Percentiles rank a stretch among this genome's conserved stretches.
phyloP scores from a whole-genome alignment of 2,797 vertebrate species.

The Clarias fuscus region DNA sequence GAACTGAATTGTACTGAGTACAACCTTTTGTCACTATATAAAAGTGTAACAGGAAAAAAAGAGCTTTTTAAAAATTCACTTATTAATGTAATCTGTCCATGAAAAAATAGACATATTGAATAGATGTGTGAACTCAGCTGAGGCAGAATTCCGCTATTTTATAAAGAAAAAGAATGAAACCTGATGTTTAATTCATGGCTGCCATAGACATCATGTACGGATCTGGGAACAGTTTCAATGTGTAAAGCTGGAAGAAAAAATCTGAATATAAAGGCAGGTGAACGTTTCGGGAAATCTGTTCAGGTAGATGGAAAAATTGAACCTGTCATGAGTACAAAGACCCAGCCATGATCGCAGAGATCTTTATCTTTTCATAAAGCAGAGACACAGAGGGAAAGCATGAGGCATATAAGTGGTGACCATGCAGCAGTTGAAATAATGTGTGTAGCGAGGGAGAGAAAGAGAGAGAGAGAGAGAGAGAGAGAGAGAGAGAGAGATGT shows the following conservation, averaged over 20 bases:
- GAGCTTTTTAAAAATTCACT: conserved; percentile 6
- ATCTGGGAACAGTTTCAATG: conserved; percentile 34
- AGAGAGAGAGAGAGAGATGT: conserved; percentile 13
- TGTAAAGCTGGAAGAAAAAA: conserved; percentile 30
- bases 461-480: conserved; percentile 2
- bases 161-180: conserved; percentile 36
- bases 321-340: conserved; percentile 42
- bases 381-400: conserved; percentile 34
- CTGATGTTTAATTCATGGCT: conserved; percentile 41
- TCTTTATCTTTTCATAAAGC: conserved; percentile 79
- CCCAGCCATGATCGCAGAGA: conserved; percentile 70
- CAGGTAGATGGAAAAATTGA: conserved; percentile 52
- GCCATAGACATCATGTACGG: conserved; percentile 38
- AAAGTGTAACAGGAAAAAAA: conserved; percentile 1
- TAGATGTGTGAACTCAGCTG: conserved; percentile 26
- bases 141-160: conserved; percentile 15
- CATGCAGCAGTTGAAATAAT: conserved; percentile 48
- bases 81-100: conserved; percentile 20
- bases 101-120: conserved; percentile 26
- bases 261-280: conserved; percentile 40
- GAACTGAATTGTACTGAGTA: background rate
- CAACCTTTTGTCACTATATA: conserved; percentile 5
- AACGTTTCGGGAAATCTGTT: conserved; percentile 42
- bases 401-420: conserved; percentile 49
- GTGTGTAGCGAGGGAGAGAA: background rate